These are phyloP conservation scores for Trichoplusia ni DNA, from an alignment of 1,140 invertebrate genomes.

Conservation along the genomic window DNA sequence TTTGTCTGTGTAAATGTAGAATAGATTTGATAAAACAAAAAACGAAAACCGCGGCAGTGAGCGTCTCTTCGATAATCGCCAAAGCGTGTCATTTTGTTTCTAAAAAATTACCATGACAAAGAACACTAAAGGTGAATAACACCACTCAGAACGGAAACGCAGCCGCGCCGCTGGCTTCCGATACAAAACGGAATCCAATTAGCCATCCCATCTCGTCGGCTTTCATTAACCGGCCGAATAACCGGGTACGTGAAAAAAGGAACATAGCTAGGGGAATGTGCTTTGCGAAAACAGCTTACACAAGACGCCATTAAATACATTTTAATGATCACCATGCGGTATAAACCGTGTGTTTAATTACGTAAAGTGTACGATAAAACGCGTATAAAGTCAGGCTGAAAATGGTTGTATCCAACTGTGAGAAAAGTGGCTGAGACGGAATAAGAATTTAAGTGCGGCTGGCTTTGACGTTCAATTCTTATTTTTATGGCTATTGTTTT, in stretches of 20 bases:
- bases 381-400: constrained; percentile 32
- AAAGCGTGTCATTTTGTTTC: constrained; percentile 21
- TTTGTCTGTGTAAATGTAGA: constrained; percentile 2
- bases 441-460: constrained; percentile 11
- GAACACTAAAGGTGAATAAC: constrained; percentile 49
- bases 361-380: constrained; percentile 42
- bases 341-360: constrained; percentile 54
- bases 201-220: constrained; percentile 58
- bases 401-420: constrained; percentile 21
- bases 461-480: neutral
- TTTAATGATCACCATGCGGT: constrained; percentile 44
- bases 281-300: constrained; percentile 48
- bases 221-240: constrained; percentile 63
- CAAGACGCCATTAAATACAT: constrained; percentile 53
- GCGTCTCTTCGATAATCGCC: neutral
- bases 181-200: constrained; percentile 73
- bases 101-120: constrained; percentile 40
- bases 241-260: constrained; percentile 62
- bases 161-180: constrained; percentile 52
- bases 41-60: neutral
- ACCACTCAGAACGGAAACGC: constrained; percentile 45
- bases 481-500: constrained; percentile 5
- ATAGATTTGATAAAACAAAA: constrained; percentile 16
- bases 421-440: constrained; percentile 16
- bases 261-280: constrained; percentile 25